Conservation (phyloP, 2,113 vertebrate genomes). For the Hypocryptadius cinnamomeus region DNA sequence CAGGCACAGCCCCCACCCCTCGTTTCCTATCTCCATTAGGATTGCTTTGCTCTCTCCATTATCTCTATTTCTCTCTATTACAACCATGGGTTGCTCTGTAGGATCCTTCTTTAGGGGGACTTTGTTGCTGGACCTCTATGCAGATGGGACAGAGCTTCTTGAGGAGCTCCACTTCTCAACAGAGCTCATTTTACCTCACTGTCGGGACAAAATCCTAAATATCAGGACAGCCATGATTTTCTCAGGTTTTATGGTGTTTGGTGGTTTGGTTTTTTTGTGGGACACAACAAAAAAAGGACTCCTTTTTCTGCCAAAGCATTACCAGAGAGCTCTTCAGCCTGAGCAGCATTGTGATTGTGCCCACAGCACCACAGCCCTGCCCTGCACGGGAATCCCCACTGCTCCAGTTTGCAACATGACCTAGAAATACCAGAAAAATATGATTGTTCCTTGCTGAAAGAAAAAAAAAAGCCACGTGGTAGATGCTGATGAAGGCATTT, state of each 20-base stretch:
- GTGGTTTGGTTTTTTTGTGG: too few relatives aligned
- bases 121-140: background rate
- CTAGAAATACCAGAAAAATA: background rate
- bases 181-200: background rate
- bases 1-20: too few relatives aligned
- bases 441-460: background rate
- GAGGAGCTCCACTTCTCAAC: background rate
- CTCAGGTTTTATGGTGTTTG: background rate
- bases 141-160: background rate
- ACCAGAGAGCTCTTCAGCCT: background rate
- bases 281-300: background rate
- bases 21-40: background rate
- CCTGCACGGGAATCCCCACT: accelerated
- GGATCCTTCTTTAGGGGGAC: background rate
- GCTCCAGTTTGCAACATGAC: accelerated
- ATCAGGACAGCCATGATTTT: background rate
- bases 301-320: background rate
- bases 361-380: background rate
- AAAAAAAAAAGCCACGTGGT: background rate
- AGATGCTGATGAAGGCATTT: accelerated
- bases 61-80: background rate
- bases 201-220: background rate
- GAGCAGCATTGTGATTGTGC: accelerated
- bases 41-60: background rate
- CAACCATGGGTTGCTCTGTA: background rate